These are phyloP conservation scores for Nomada fucata DNA, from an alignment of 2,888 invertebrate species.

Conservation along the genomic window DNA sequence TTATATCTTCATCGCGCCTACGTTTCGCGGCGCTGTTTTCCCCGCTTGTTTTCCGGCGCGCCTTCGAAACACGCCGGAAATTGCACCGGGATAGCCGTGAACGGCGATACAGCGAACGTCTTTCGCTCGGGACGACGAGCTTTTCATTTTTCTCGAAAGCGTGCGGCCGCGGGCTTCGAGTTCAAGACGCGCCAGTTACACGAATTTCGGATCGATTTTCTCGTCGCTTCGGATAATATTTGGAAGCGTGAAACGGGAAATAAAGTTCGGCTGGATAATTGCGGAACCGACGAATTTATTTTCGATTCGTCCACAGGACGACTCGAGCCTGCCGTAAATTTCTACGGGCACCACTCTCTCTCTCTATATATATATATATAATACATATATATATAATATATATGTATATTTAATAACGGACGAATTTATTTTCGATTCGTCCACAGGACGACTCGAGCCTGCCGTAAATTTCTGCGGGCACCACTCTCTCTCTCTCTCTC, in stretches of 20 bases:
- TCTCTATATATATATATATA: no score
- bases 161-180: background rate
- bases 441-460: background rate
- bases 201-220: background rate
- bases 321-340: constrained; percentile 1
- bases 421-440: no score
- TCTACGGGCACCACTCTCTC: background rate
- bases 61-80: constrained; percentile 8
- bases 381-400: no score
- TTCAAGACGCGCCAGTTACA: background rate
- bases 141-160: background rate
- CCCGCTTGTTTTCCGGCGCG: constrained; percentile 17
- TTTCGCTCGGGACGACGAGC: background rate
- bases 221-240: no score
- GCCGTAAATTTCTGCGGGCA: background rate
- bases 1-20: constrained; percentile 41
- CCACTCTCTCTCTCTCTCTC: no score
- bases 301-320: no score
- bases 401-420: no score
- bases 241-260: background rate
- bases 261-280: no score
- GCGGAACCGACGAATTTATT: no score
- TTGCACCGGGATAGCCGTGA: constrained; percentile 9
- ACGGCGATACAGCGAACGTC: constrained; percentile 12
- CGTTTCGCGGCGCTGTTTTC: constrained; percentile 4